A percentile compares a stretch with the other conserved stretches of the same genome.
Evolutionary conservation across 37 sponge, comb jelly and placozoan genomes (phyloP).

Genomic region (Aphrocallistes beatrix): DNA sequence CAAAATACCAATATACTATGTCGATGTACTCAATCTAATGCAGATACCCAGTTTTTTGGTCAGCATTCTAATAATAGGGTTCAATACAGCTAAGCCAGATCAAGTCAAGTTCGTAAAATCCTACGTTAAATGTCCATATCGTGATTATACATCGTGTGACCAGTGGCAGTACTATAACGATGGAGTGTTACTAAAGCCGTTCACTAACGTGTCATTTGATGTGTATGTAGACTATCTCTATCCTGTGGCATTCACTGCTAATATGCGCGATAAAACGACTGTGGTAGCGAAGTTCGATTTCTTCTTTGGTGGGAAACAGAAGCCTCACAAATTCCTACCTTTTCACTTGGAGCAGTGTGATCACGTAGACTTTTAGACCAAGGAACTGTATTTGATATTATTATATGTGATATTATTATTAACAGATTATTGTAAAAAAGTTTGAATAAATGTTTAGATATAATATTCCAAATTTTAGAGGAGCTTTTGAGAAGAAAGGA

Average conservation of each 20-base stretch:
- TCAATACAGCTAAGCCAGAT: not conserved
- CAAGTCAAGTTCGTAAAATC: not conserved
- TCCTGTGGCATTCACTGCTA: no score
- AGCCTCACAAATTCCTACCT: not conserved
- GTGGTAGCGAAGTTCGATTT: not conserved
- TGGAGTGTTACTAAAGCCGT: not conserved
- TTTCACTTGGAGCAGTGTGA: not conserved
- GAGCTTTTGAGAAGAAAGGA: no score
- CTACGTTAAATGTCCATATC: not conserved
- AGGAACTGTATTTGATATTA: no score
- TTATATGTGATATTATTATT: no score
- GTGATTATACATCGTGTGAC: not conserved
- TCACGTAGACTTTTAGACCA: no score
- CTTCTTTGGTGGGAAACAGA: not conserved
- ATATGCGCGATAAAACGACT: not conserved
- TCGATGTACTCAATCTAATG: not conserved
- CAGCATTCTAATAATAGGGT: not conserved
- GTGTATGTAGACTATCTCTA: no score
- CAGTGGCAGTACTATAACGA: not conserved
- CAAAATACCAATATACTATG: not conserved
- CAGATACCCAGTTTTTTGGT: not conserved
- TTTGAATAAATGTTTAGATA: no score
- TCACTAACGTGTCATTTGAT: not conserved
- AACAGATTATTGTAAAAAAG: no score
- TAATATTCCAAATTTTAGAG: no score